A percentile compares a stretch with the other conserved stretches of the same genome.
These are phyloP conservation scores for Nixonia krombeini DNA, from an alignment of 1,140 invertebrate genomes.

Conservation along the genomic window DNA sequence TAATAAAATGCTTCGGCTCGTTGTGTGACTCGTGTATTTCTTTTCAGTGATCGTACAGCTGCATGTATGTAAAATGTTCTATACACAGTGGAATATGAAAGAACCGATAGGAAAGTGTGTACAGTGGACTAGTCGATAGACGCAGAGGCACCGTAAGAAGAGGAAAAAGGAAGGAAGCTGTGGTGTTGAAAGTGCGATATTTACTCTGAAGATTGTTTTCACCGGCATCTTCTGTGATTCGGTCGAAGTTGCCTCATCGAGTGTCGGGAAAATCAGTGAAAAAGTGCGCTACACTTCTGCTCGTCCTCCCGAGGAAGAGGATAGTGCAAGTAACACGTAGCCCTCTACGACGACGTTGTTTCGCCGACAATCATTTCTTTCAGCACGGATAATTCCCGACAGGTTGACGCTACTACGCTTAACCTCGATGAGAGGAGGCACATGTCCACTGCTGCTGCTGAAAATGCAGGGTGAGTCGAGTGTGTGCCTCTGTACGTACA, in stretches of 20 bases:
- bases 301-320: conserved; percentile 26
- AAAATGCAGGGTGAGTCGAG: conserved; percentile 75
- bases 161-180: not conserved
- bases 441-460: conserved; percentile 76
- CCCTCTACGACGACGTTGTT: too few species aligned
- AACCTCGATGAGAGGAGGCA: conserved; percentile 72
- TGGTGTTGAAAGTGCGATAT: conserved; percentile 26
- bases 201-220: conserved; percentile 40
- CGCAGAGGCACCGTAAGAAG: not conserved
- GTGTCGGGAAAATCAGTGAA: conserved; percentile 19
- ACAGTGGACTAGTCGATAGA: conserved; percentile 34
- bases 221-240: too few species aligned
- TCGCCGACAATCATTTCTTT: conserved; percentile 38
- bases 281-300: conserved; percentile 22
- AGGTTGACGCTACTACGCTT: conserved; percentile 59
- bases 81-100: conserved; percentile 30
- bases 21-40: not conserved
- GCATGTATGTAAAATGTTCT: conserved; percentile 12
- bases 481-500: too few species aligned
- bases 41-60: conserved; percentile 25
- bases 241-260: too few species aligned
- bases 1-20: too few species aligned
- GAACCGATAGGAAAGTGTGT: conserved; percentile 24
- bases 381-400: conserved; percentile 66
- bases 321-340: not conserved